Evolutionary conservation across 2,888 invertebrate species (phyloP).

Genomic region (Malacosoma neustria): DNA sequence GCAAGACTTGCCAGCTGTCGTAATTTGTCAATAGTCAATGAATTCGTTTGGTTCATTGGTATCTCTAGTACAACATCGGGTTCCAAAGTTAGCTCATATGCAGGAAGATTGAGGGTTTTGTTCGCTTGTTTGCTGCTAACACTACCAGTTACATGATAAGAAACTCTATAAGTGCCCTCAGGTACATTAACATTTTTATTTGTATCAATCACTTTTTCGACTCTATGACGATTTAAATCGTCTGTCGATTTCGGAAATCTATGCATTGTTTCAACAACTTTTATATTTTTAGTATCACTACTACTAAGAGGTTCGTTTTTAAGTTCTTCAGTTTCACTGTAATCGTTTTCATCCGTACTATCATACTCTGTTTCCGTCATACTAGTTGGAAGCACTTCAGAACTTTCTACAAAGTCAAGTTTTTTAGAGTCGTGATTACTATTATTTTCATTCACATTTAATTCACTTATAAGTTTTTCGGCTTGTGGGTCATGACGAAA

Average conservation of each 20-base stretch:
- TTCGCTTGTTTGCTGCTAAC: constrained; percentile 66
- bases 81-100: constrained; percentile 57
- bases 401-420: constrained; percentile 23
- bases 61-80: constrained; percentile 64
- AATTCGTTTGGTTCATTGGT: constrained; percentile 51
- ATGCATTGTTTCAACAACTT: constrained; percentile 22
- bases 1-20: constrained; percentile 74
- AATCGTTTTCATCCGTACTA: not conserved
- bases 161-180: constrained; percentile 60
- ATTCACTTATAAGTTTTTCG: constrained; percentile 33
- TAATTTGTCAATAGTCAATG: constrained; percentile 59
- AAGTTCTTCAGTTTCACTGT: not conserved
- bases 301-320: not conserved
- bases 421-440: constrained; percentile 25
- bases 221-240: constrained; percentile 29
- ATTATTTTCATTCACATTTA: constrained; percentile 39
- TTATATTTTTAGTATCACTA: not conserved
- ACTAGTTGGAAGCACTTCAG: constrained; percentile 28
- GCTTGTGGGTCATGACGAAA: constrained; percentile 35
- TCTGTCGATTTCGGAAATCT: constrained; percentile 56
- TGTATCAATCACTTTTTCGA: constrained; percentile 15
- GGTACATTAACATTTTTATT: constrained; percentile 35
- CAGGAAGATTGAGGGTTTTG: constrained; percentile 54
- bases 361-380: constrained; percentile 17
- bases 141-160: constrained; percentile 65